Conservation (phyloP, 2,797 vertebrate species). For the Sebastes jordani region DNA sequence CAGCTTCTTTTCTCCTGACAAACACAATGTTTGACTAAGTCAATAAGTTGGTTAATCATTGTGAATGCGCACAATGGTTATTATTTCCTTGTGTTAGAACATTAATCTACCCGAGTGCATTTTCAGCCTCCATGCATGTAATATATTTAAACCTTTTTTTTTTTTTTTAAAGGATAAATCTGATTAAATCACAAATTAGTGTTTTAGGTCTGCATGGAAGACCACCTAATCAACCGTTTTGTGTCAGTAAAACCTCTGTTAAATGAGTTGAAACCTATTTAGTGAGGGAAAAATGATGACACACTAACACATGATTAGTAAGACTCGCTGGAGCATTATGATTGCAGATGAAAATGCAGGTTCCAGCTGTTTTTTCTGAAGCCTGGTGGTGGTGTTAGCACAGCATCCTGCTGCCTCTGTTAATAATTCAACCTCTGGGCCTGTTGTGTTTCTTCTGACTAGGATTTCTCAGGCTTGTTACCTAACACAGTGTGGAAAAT, state of each 20-base stretch:
- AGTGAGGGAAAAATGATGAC: background rate
- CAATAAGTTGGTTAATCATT: constrained; percentile 40
- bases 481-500: constrained; percentile 43
- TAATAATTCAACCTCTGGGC: constrained; percentile 66
- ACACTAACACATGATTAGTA: background rate
- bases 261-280: background rate
- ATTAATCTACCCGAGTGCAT: constrained; percentile 5
- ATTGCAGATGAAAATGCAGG: background rate
- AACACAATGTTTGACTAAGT: constrained; percentile 6
- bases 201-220: background rate
- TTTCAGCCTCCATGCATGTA: background rate
- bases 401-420: constrained; percentile 54
- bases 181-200: constrained; percentile 3
- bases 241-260: background rate
- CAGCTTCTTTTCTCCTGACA: background rate
- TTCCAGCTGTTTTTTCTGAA: constrained; percentile 10
- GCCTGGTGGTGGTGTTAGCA: constrained; percentile 23
- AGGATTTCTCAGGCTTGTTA: constrained; percentile 45
- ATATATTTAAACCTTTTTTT: no score
- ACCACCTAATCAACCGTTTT: background rate
- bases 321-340: background rate
- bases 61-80: background rate
- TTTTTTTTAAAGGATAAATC: background rate
- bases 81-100: constrained; percentile 18
- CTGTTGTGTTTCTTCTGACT: constrained; percentile 45